Conservation (phyloP, 1,140 invertebrate genomes). For the Megalonaias nervosa region DNA sequence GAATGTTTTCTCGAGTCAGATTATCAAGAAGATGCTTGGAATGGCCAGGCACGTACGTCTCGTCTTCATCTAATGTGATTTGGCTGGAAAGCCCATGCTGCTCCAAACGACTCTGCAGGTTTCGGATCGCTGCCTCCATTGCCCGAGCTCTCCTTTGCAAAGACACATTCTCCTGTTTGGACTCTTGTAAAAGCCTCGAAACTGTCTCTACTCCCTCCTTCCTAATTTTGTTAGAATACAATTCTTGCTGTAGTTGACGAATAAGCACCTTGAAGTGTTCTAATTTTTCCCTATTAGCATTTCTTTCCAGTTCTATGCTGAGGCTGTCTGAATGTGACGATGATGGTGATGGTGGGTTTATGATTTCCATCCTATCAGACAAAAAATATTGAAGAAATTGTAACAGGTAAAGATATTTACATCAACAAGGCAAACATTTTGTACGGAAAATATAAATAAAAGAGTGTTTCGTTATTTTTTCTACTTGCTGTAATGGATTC, state of each 20-base stretch:
- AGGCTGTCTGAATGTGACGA: constrained; percentile 5
- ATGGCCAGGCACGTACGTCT: constrained; percentile 56
- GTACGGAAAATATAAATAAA: no score
- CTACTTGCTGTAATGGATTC: no score
- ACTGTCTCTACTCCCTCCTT: constrained; percentile 61
- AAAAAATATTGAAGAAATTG: no score
- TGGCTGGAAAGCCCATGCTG: constrained; percentile 46
- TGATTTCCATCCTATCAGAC: no score
- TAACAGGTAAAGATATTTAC: no score
- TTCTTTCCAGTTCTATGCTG: constrained; percentile 44
- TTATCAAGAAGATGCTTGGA: constrained; percentile 63
- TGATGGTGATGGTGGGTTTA: no score
- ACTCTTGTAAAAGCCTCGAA: constrained; percentile 53
- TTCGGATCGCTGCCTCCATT: constrained; percentile 54
- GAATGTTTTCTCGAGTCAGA: constrained; percentile 57
- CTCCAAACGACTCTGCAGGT: constrained; percentile 58
- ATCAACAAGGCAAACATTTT: no score
- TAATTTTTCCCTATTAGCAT: constrained; percentile 53
- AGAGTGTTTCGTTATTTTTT: no score
- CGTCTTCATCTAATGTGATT: constrained; percentile 50
- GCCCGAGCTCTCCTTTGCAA: constrained; percentile 45
- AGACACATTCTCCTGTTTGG: constrained; percentile 47
- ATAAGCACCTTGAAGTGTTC: constrained; percentile 56
- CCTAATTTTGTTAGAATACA: constrained; percentile 50
- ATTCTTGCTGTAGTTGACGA: constrained; percentile 51